Conservation (phyloP, 2,113 vertebrate species). For the Picathartes gymnocephalus region DNA sequence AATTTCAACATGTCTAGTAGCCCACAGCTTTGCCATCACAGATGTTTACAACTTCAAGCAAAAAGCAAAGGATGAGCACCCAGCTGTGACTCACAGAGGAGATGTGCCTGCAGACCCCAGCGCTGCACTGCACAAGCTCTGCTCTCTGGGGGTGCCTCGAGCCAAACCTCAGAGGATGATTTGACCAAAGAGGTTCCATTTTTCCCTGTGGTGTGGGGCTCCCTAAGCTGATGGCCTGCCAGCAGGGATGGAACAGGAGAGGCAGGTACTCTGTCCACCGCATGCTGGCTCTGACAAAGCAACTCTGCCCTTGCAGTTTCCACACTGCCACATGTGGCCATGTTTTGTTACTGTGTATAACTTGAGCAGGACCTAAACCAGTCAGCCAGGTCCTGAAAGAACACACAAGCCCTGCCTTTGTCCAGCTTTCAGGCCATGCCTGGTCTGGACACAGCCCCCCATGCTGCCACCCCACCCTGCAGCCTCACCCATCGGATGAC, state of each 20-base stretch:
- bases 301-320: neutral
- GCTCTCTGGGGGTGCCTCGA: neutral
- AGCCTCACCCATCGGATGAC: slow-evolving; percentile 90
- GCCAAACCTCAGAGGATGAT: neutral
- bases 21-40: neutral
- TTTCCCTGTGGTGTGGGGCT: neutral
- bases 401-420: neutral
- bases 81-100: neutral
- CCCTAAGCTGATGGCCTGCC: neutral
- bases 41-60: neutral
- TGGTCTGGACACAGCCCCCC: neutral
- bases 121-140: neutral
- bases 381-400: neutral
- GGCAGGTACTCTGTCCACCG: neutral
- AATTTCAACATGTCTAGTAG: neutral
- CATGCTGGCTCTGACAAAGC: neutral
- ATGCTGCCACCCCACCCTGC: neutral
- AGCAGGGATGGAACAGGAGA: neutral
- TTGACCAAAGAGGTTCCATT: neutral
- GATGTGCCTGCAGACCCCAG: neutral
- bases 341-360: neutral
- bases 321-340: neutral
- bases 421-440: neutral
- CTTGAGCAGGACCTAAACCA: neutral
- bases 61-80: neutral